Evolutionary conservation across 2,888 invertebrate species (phyloP).

Genomic region (Nowickia ferox): DNA sequence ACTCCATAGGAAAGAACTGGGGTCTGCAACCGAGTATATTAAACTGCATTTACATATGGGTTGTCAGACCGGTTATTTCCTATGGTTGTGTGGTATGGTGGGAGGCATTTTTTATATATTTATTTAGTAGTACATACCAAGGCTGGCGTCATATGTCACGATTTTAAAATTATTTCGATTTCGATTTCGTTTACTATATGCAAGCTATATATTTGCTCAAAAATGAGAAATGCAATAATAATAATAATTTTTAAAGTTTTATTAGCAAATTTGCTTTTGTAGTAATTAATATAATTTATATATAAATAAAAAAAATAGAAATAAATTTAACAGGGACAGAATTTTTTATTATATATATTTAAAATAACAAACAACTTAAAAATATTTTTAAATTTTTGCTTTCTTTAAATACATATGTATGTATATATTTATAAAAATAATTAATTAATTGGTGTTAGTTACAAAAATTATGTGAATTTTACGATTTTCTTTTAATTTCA

Average conservation of each 20-base stretch:
- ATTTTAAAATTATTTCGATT: too few relatives aligned
- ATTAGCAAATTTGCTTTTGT: conserved; percentile 56
- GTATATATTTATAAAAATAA: conserved; percentile 58
- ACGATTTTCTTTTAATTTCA: conserved; percentile 70
- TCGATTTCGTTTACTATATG: too few relatives aligned
- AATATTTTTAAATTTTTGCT: conserved; percentile 39
- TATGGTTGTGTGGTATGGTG: too few relatives aligned
- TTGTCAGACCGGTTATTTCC: too few relatives aligned
- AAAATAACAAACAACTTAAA: conserved; percentile 72
- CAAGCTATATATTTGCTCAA: too few relatives aligned
- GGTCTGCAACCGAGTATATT: too few relatives aligned
- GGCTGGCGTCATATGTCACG: too few relatives aligned
- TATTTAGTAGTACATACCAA: too few relatives aligned
- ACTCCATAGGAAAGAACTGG: too few relatives aligned
- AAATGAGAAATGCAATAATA: neutral
- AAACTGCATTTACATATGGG: too few relatives aligned
- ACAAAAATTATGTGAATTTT: conserved; percentile 74
- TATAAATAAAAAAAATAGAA: conserved; percentile 9
- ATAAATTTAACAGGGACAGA: conserved; percentile 52
- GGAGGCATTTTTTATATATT: too few relatives aligned
- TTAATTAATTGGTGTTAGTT: conserved; percentile 79
- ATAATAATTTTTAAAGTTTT: conserved; percentile 52
- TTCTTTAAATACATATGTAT: conserved; percentile 38
- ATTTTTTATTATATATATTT: conserved; percentile 64
- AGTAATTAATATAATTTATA: conserved; percentile 53